Base-by-base conservation (phyloP, 2,113 vertebrate genomes). In the Tympanuchus pallidicinctus region DNA sequence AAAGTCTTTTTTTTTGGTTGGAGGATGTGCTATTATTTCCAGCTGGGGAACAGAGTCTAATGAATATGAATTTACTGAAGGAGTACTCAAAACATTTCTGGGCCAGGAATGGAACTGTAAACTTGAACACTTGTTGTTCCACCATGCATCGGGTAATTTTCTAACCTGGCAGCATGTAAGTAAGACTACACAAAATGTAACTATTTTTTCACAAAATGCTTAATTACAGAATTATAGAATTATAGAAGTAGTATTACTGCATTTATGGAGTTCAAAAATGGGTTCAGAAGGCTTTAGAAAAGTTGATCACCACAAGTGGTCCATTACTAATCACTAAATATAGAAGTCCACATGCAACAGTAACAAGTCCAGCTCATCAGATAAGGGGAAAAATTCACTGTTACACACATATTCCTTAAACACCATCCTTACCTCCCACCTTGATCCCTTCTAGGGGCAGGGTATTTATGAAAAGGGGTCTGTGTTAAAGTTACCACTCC, bases 311-410 rank as follows among this genome's bases (percentile, higher is more conserved):
- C 10, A 10, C 12, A 15, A 63, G 36, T 16, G 60, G 60, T 38
- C 36, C 36, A 63, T 63, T 63, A 38, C 34, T 61, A 38, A 61
- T 34, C 22, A 38, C 30, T 59, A 56, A 28, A 16, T 40, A 34
- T 6, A 42, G 8, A 80, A 70, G 12, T 77, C 20, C 45, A 66
- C 22, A 48, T 38, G 12, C 6, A 77, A 57, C 7, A 63, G 69
- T 65, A 80, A 20, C 28, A 27, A 61, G 10, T 48, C 27, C n/a
- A 76, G 1, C 6, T 0, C 6, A 32, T 9, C 0, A 0, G 12
- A 74, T 38, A 25, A 54, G 24, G 5, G 10, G 8, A 30, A 63
- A 73, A 63, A 3, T 0, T 61, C 36, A 16, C 57, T 16, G 13
- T 52, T 57, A 54, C 25, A 50, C 27, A 38, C 4, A 25, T 15